These are phyloP conservation scores for Acomys russatus DNA, from an alignment of 2,797 vertebrate genomes.

Conservation along the genomic window DNA sequence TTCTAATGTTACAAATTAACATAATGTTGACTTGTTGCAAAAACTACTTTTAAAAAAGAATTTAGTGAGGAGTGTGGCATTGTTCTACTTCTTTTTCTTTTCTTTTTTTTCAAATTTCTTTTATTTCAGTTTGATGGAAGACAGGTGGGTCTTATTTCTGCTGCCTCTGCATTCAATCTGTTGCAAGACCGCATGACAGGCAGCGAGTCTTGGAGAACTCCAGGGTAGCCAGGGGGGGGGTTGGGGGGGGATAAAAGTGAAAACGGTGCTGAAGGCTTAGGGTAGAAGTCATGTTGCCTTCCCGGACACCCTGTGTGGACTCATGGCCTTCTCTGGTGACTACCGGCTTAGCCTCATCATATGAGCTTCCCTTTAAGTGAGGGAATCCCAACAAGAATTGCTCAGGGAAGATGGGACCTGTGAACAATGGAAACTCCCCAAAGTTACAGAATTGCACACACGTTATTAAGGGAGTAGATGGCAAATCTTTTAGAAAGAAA, in stretches of 20 bases:
- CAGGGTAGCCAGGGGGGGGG: background rate
- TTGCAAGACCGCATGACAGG: constrained; percentile 50
- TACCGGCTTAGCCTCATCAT: background rate
- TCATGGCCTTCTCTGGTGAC: background rate
- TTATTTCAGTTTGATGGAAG: constrained; percentile 68
- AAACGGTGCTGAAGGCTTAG: background rate
- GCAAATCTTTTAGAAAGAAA: constrained; percentile 50
- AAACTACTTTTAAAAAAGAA: constrained; percentile 45
- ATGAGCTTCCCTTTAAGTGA: background rate
- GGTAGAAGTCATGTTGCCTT: constrained; percentile 50
- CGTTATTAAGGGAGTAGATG: constrained; percentile 21
- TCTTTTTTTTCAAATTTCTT: constrained; percentile 60
- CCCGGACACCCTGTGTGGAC: background rate
- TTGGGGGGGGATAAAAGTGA: background rate
- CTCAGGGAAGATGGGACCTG: background rate
- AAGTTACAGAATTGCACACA: background rate
- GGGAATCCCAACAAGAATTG: background rate
- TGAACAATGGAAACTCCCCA: background rate
- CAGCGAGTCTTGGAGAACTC: constrained; percentile 63
- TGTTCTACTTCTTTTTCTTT: background rate
- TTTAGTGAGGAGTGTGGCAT: constrained; percentile 52
- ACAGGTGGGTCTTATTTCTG: constrained; percentile 63
- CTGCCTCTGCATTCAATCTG: constrained; percentile 46
- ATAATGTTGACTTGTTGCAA: background rate
- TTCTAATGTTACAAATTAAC: constrained; percentile 22